Evolutionary conservation across 2,888 invertebrate genomes (phyloP).

Genomic region (Phalera bucephala): DNA sequence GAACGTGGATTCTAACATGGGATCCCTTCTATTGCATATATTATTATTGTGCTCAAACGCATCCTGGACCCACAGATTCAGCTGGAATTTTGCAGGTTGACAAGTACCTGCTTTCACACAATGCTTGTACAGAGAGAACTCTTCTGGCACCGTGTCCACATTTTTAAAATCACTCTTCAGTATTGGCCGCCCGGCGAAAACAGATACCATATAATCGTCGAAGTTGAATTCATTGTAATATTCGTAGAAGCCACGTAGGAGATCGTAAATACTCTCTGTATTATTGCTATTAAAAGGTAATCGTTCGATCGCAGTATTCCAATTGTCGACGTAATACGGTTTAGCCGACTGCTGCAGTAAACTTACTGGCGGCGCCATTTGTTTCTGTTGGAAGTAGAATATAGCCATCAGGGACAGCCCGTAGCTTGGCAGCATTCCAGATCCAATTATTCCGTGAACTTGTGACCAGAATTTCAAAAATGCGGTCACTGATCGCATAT

Average conservation of each 20-base stretch:
- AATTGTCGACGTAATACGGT: no score
- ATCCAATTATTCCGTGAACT: slow-evolving; percentile 1
- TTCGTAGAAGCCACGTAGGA: neutral
- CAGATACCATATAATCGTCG: neutral
- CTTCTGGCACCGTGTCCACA: neutral
- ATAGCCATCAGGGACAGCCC: neutral
- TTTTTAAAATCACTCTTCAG: neutral
- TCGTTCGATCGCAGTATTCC: no score
- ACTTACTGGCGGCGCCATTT: no score
- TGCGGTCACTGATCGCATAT: neutral
- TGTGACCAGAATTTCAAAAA: slow-evolving; percentile 9
- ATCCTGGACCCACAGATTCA: neutral
- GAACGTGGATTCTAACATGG: neutral
- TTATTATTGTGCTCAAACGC: neutral
- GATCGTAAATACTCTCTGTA: neutral
- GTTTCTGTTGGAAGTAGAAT: neutral
- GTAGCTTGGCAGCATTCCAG: slow-evolving; percentile 5
- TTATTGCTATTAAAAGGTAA: no score
- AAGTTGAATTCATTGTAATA: neutral
- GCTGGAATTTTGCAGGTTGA: neutral
- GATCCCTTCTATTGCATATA: neutral
- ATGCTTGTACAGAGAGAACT: neutral
- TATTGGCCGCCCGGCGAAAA: neutral
- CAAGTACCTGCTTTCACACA: neutral
- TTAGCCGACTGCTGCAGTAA: no score